Conservation (phyloP, 2,797 vertebrate species). For the Trachops cirrhosus region DNA sequence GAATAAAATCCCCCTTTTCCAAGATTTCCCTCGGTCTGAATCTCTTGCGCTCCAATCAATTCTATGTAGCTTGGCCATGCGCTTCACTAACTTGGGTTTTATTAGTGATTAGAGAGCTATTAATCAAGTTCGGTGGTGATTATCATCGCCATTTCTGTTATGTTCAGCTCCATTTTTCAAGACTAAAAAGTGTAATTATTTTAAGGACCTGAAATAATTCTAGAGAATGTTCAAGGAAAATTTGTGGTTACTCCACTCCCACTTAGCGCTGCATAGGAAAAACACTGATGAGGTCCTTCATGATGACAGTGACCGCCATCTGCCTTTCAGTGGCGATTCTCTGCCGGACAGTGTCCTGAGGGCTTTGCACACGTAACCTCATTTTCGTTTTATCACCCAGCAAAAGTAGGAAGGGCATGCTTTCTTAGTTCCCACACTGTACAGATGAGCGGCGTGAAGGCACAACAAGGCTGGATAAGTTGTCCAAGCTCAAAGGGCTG, state of each 20-base stretch:
- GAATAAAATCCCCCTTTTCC: not conserved
- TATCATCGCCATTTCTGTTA: not conserved
- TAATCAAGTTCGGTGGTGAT: conserved; percentile 40
- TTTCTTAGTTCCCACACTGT: not conserved
- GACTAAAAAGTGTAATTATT: conserved; percentile 24
- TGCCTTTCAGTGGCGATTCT: not conserved
- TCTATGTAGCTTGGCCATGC: not conserved
- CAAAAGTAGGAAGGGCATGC: fast-evolving
- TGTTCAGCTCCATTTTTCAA: conserved; percentile 26
- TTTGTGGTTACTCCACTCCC: not conserved
- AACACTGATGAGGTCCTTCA: not conserved
- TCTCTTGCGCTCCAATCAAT: not conserved
- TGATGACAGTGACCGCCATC: not conserved
- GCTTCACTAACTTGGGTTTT: conserved; percentile 19
- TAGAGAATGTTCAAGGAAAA: not conserved
- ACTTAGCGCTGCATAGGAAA: not conserved
- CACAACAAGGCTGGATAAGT: not conserved
- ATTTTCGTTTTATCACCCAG: not conserved
- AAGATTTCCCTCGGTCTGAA: not conserved
- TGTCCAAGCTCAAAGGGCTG: not conserved
- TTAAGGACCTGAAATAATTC: conserved; percentile 26
- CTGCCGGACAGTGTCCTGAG: not conserved
- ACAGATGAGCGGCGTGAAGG: not conserved
- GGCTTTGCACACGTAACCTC: not conserved
- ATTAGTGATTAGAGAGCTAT: conserved; percentile 41